Evolutionary conservation across 2,888 invertebrate genomes (phyloP), one percentile per base, ranked within the genome.

Genomic region (Apocheima hispidaria): DNA sequence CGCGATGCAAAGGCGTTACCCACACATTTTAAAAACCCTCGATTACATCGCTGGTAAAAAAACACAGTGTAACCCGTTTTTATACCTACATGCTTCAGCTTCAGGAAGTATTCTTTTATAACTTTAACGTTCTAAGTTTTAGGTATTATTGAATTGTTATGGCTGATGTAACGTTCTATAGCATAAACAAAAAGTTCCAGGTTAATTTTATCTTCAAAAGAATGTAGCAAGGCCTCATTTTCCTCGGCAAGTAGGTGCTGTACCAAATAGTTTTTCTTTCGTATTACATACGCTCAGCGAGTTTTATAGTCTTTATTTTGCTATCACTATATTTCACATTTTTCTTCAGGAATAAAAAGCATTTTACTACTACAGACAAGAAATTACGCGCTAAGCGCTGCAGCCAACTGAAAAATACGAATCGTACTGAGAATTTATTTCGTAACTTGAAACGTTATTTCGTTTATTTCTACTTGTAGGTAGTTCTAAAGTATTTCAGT

Each of bases 231-330:
- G 10, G 35, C 48, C 52, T 48, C 21, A 57, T 50, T 50, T 54
- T 49, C 43, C 14, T 28, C 12, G 21, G 16, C 38, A 38, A 44
- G 40, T 46, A 49, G 40, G 21, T 35, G 35, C 59, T 41, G 38
- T 55, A 51, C 44, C 12, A 55, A 51, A 44, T 55, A 50, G 44
- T 51, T 60, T 44, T 51, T 40, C 50, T 60, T 46, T 46, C 20
- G 36, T 51, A 51, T 60, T 55, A 60, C 43, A 33, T 60, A 55
- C 55, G 60, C 54, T 54, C 49, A 54, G 36, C 50, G 55, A 51
- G 44, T 51, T 44, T 51, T 38, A 44, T 48, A 41, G 41, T 35
- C 54, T 60, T 43, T 60, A 46, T 33, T 35, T 33, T 21, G 50
- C 43, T 44, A 44, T 54, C 49, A 43, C 43, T 60, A 48, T 21